A percentile compares a stretch with the other conserved stretches of the same genome.
phyloP scores from a whole-genome alignment of 2,797 vertebrate species.

The Octomys mimax region DNA sequence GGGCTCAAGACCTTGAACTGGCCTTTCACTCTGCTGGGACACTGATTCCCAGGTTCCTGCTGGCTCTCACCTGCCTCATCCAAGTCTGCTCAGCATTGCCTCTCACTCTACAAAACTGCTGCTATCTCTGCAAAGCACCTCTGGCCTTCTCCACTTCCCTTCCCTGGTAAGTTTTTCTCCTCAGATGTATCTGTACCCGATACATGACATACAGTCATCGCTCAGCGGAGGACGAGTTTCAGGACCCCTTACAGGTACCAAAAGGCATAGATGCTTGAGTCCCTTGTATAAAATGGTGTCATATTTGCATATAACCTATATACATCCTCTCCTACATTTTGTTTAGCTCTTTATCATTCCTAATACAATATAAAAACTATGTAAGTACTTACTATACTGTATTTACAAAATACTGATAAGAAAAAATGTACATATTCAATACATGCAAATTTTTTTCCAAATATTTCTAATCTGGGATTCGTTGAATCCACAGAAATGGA shows the following conservation, averaged over 20 bases:
- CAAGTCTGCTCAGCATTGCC: background rate
- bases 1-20: background rate
- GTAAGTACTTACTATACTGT: background rate
- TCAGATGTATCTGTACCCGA: background rate
- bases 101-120: background rate
- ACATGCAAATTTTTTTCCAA: too few species aligned
- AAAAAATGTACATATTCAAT: background rate
- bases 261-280: background rate
- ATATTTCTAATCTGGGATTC: background rate
- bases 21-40: background rate
- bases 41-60: background rate
- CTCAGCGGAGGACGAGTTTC: background rate
- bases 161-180: accelerated
- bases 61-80: background rate
- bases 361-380: background rate
- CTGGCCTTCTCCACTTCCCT: background rate
- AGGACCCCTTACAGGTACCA: background rate
- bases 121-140: background rate
- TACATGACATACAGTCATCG: accelerated
- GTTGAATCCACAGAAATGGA: background rate
- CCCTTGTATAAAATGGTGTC: background rate
- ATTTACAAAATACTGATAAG: background rate
- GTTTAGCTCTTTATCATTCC: too few species aligned
- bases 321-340: background rate
- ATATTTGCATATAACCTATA: background rate